Evolutionary conservation across 2,888 invertebrate genomes (phyloP), one percentile per base, ranked within the genome.

Genomic region (Oscheius myriophilus): DNA sequence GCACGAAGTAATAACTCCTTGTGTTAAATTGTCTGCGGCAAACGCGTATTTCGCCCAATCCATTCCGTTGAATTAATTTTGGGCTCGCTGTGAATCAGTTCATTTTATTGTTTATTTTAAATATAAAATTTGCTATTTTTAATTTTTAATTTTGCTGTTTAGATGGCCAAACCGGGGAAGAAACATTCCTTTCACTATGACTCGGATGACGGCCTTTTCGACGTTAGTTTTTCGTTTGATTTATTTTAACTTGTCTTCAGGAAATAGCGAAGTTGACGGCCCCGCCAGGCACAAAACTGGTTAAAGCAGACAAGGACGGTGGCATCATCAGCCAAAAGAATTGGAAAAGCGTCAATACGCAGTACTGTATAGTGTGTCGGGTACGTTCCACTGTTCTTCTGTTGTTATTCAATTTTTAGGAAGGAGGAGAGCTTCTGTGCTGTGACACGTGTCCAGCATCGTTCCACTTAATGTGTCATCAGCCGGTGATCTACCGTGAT

Each of bases 381-480:
- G 72, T 72, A 45, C 59, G 67, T 26, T 18, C 21, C 26, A n/a
- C 3, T 41, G 23, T 63, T 9, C 23, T 26, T 18, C 49, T 46
- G 21, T 18, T 58, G 14, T 58, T 41, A 41, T 16, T 41, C 2
- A 23, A n/a, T 23, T 52, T 53, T 46, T 25, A 74, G 74, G 96
- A 96, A 89, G 95, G 95, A 42, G 96, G 96, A 2, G 94, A 95
- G 87, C 89, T 97, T 45, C 91, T 97, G 69, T 96, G 95, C 88
- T 97, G 96, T 87, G 96, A 96, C 88, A 92, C 92, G 75, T 97
- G 96, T 84, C 95, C 95, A 0, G 93, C 94, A 41, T 94, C 95
- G 73, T 97, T 96, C 88, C 96, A 97, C 89, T 90, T 95, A 70
- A 91, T 92, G 81, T 97, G 96, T 91, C 94, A 96, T 89, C 93